Conservation (phyloP, 2,113 vertebrate species). For the Sarotherodon lohbergeri region DNA sequence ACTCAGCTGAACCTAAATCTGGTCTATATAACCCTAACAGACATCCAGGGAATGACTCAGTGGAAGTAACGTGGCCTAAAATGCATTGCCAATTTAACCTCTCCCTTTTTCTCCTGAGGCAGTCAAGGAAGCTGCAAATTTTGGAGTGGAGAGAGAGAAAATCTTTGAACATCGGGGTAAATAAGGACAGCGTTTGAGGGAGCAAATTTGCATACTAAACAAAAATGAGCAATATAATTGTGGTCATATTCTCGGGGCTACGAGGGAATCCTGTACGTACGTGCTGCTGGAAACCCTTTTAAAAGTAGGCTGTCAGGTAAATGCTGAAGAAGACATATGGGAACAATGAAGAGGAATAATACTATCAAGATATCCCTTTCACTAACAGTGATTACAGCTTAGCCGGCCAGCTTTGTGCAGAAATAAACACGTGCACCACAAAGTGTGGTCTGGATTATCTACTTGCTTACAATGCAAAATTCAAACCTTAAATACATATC, state of each 20-base stretch:
- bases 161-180: not conserved
- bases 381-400: constrained; percentile 48
- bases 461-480: constrained; percentile 45
- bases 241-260: not conserved
- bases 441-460: constrained; percentile 31
- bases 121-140: not conserved
- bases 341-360: constrained; percentile 48
- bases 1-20: not conserved
- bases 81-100: not conserved
- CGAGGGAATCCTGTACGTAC: not conserved
- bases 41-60: not conserved
- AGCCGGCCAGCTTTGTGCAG: constrained; percentile 35
- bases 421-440: constrained; percentile 32
- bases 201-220: not conserved
- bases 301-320: constrained; percentile 15
- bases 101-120: not conserved
- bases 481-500: constrained; percentile 26
- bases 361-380: constrained; percentile 33
- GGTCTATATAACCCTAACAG: not conserved
- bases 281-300: not conserved
- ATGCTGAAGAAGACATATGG: constrained; percentile 3
- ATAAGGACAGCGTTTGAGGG: not conserved
- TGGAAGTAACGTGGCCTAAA: not conserved
- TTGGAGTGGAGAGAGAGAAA: not conserved
- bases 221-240: not conserved